Evolutionary conservation across 2,113 vertebrate species (phyloP), one percentile per base, ranked within the genome.

Genomic region (Microcebus murinus): DNA sequence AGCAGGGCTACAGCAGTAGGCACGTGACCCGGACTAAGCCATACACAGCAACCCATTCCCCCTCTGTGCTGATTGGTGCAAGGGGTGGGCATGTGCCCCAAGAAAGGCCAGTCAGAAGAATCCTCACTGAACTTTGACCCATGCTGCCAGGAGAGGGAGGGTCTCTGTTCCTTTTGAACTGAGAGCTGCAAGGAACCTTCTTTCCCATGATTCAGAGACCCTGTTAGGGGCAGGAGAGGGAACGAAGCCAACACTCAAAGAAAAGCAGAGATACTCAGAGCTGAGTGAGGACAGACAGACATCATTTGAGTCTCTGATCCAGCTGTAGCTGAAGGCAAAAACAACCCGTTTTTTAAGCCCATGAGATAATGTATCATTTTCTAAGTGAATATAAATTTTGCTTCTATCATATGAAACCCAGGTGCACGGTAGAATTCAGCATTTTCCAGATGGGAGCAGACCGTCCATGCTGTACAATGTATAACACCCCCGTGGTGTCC

Each of bases 31-130:
- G 4, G 11, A 21, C 6, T 3, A 14, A 55, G 48, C 63, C 45
- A 4, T 1, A 3, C 2, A 4, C 0, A 2, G 15, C 29, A 8
- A 4, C 9, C n/a, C 34, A 12, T 45, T 6, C 27, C 34, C 61
- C 25, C 11, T 31, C 45, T n/a, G 11, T 4, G n/a, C 42, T 55
- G n/a, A 55, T 2, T 52, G n/a, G 71, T 14, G 11, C 45, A 36
- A 20, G n/a, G 48, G 25, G 34, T 12, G 63, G 36, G 29, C 36
- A 27, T 0, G 1, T 21, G 48, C 29, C 50, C 42, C 36, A 4
- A 25, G 29, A 25, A 12, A 34, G 36, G 27, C 27, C 63, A 25
- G 34, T 34, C 36, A 23, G 76, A 42, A 23, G 76, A 42, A 42
- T 81, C n/a, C 34, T 67, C 18, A 27, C 27, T 55, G 42, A 34